Base-by-base conservation (phyloP, 2,113 vertebrate genomes). In the Salvelinus fontinalis region DNA sequence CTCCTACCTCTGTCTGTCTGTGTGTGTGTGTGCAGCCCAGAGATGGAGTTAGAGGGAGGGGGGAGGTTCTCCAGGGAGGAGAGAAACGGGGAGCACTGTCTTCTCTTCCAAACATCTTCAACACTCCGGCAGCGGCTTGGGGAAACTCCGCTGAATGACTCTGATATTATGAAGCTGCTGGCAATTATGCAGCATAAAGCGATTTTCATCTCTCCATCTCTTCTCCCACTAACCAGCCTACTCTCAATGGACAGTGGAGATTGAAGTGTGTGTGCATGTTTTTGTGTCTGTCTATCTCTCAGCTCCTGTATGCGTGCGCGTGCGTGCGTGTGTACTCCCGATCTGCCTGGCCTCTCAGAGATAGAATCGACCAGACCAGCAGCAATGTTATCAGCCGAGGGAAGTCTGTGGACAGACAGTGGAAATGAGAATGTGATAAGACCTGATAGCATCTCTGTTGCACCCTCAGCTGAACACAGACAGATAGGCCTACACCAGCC, bases 161-260 rank as follows among this genome's bases (percentile, higher is more conserved):
- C 70, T 34, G 49, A 27, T 57, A 26, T 87, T 76, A 75, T 81
- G 48, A 86, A 79, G 34, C 29, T n/a, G 14, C 57, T 79, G 39
- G 78, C 39, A 77, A 71, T 79, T 66, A 75, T 75, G 57, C 70
- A 24, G 20, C 64, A 74, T 77, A 57, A 62, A 62, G 31, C 3
- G 29, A 60, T 80, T 81, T 82, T 79, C 70, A 78, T 84, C 48
- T 34, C 64, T 44, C 39, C 39, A 44, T 44, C 39, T 44, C 39
- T 44, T 44, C 39, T 13, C 59, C 64, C 62, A 26, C 49, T 75
- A 59, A 75, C 14, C 62, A 67, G 12, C 59, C 73, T 64, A 34
- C 72, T 79, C 75, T 62, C 74, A 71, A 67, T 62, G 57, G 70
- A 39, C 26, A 75, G 39, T 59, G 13, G 65, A 76, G 57, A 12